phyloP scores from a whole-genome alignment of 2,113 vertebrate species.

The Myxocyprinus asiaticus region DNA sequence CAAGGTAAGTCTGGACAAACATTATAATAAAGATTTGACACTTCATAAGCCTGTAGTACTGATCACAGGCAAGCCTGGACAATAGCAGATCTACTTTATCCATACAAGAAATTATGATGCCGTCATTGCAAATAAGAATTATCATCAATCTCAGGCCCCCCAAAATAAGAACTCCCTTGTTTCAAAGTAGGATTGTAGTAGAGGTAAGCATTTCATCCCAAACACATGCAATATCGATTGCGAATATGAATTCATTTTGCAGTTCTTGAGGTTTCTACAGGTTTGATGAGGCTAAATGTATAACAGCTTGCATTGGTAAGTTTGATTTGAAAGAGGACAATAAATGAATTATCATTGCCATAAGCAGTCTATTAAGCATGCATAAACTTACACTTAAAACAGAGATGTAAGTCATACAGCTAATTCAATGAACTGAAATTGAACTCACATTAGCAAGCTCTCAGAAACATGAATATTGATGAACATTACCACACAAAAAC shows the following conservation, averaged over 20 bases:
- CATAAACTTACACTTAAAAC: background rate
- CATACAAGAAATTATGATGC: conserved; percentile 14
- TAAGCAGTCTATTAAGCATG: conserved; percentile 18
- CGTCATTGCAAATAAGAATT: conserved; percentile 28
- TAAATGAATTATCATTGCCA: background rate
- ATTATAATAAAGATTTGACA: background rate
- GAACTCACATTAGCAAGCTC: background rate
- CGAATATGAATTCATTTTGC: background rate
- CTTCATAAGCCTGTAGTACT: background rate
- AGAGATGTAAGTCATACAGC: background rate
- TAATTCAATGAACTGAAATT: conserved; percentile 20
- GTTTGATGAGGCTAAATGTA: no score
- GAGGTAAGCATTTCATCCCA: no score
- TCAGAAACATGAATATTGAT: conserved; percentile 30
- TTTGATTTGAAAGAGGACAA: background rate
- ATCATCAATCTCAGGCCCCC: background rate
- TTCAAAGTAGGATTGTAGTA: background rate
- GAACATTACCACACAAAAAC: background rate
- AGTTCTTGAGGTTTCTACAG: background rate
- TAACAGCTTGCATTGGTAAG: background rate
- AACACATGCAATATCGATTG: no score
- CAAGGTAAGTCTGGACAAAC: conserved; percentile 4
- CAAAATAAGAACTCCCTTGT: background rate
- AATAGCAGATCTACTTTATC: background rate
- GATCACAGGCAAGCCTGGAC: conserved; percentile 22